A percentile compares a stretch with the other conserved stretches of the same genome.
Conservation (phyloP, 2,888 invertebrate species). For the Pyralis farinalis region DNA sequence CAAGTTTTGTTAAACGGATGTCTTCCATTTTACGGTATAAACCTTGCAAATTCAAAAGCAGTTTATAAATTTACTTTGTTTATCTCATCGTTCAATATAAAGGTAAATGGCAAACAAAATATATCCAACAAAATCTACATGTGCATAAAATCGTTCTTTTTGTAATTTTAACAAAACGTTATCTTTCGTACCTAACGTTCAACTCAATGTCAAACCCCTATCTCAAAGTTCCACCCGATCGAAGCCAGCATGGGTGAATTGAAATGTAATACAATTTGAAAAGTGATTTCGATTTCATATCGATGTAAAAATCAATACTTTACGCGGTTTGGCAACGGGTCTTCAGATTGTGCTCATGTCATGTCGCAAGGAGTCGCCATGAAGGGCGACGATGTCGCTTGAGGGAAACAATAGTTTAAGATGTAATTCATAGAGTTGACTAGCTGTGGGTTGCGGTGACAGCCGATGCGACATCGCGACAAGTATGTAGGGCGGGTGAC, state of each 20-base stretch:
- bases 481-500: slow-evolving; percentile 65
- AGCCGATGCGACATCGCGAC: slow-evolving; percentile 33
- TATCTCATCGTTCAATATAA: too few relatives aligned
- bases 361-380: slow-evolving; percentile 23
- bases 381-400: slow-evolving; percentile 23
- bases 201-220: too few relatives aligned
- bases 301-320: too few relatives aligned
- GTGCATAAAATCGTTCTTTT: too few relatives aligned
- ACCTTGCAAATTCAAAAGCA: neutral
- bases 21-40: neutral
- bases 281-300: too few relatives aligned
- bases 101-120: neutral
- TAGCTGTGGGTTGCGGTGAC: slow-evolving; percentile 31
- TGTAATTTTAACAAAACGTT: too few relatives aligned
- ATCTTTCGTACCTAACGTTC: too few relatives aligned
- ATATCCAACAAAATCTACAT: slow-evolving; percentile 3
- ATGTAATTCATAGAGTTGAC: slow-evolving; percentile 61
- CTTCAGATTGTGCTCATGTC: slow-evolving; percentile 39
- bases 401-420: slow-evolving; percentile 50
- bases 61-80: too few relatives aligned
- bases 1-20: neutral
- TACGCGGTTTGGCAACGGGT: slow-evolving; percentile 38
- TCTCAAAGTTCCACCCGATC: too few relatives aligned
- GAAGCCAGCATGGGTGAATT: too few relatives aligned
- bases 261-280: too few relatives aligned